A percentile compares a stretch with the other conserved stretches of the same genome.
Evolutionary conservation across 1,140 invertebrate genomes (phyloP).

Genomic region (Halesus radiatus): DNA sequence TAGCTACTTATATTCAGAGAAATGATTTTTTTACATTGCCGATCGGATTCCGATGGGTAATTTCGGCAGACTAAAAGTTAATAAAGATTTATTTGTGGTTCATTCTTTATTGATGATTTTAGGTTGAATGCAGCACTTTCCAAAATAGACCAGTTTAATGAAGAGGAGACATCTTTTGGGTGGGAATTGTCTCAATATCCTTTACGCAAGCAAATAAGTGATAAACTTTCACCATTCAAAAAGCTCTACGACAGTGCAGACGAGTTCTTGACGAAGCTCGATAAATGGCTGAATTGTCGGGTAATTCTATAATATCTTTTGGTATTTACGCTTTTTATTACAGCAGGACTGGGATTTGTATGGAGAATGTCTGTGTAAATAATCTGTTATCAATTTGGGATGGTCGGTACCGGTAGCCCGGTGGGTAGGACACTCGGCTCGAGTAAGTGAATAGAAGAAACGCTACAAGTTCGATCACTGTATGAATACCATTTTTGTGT

Average conservation of each 20-base stretch:
- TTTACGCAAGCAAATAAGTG: conserved; percentile 79
- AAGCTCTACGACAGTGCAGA: conserved; percentile 90
- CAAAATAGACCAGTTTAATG: conserved; percentile 91
- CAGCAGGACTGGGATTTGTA: no score
- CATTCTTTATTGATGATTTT: conserved; percentile 34
- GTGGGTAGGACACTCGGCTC: no score
- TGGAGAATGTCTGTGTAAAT: no score
- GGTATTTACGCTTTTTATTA: no score
- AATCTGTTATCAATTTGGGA: no score
- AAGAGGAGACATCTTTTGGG: conserved; percentile 91
- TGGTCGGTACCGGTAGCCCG: no score
- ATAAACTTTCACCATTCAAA: conserved; percentile 87
- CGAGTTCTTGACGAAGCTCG: conserved; percentile 87
- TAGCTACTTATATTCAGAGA: no score
- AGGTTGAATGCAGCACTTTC: conserved; percentile 78
- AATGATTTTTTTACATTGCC: no score
- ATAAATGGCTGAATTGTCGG: conserved; percentile 86
- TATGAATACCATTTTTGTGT: background rate
- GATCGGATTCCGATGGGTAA: no score
- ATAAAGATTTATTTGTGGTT: background rate
- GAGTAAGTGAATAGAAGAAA: no score
- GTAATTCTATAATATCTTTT: conserved; percentile 52
- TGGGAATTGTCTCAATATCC: conserved; percentile 94
- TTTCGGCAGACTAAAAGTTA: no score
- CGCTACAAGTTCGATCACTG: background rate